phyloP scores from a whole-genome alignment of 2,888 invertebrate species.

The Cheilosia scutellata region DNA sequence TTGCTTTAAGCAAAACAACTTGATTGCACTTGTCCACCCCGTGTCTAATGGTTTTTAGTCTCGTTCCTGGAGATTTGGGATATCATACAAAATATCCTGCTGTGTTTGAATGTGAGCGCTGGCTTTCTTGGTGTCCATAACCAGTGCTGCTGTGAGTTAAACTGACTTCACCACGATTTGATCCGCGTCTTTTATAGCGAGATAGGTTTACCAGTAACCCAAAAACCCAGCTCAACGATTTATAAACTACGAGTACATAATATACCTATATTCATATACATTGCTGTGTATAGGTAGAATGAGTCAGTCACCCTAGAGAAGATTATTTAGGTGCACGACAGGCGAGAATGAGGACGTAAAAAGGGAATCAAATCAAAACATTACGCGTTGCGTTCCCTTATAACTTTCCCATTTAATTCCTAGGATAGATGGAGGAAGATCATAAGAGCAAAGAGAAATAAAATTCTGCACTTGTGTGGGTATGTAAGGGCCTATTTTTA shows the following conservation, averaged over 20 bases:
- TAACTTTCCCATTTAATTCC: constrained; percentile 55
- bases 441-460: constrained; percentile 25
- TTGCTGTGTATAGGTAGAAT: constrained; percentile 4
- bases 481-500: constrained; percentile 40
- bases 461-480: constrained; percentile 24
- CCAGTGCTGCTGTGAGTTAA: constrained; percentile 72
- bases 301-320: constrained; percentile 16
- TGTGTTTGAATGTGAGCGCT: constrained; percentile 38
- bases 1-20: constrained; percentile 56
- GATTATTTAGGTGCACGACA: constrained; percentile 15
- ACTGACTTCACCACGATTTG: constrained; percentile 70
- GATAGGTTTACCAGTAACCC: constrained; percentile 17
- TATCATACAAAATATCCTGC: constrained; percentile 46
- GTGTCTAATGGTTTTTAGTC: constrained; percentile 66
- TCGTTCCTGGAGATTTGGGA: constrained; percentile 68
- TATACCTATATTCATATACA: background rate
- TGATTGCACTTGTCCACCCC: constrained; percentile 74
- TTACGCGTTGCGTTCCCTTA: constrained; percentile 55
- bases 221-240: constrained; percentile 27
- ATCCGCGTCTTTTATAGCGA: constrained; percentile 75
- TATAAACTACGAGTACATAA: constrained; percentile 8
- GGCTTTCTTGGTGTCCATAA: constrained; percentile 59
- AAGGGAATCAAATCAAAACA: constrained; percentile 70
- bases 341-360: constrained; percentile 39
- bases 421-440: constrained; percentile 59